Evolutionary conservation across 1,140 invertebrate species (phyloP), one percentile per base, ranked within the genome.

Genomic region (Dreissena polymorpha): DNA sequence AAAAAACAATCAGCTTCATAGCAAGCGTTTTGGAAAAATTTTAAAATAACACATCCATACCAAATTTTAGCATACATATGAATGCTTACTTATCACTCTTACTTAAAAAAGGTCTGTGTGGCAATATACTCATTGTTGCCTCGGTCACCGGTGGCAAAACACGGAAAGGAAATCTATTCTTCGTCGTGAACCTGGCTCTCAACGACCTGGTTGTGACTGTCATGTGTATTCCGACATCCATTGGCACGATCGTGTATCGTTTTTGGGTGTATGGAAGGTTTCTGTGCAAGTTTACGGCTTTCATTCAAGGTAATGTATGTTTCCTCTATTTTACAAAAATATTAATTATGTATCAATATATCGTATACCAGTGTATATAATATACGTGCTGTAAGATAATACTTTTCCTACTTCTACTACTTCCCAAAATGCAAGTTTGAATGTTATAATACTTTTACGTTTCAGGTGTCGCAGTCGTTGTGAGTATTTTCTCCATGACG

Each of bases 401-500:
- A n/a, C n/a, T n/a, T n/a, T 39, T 39, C 39, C 39, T 39, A 39
- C 39, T 39, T 39, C 2, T 39, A 8, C 8, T 39, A 5, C 3
- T 39, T 39, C 39, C 39, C 8, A 8, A 39, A 39, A 39, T 39
- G 39, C 8, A 8, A 39, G 39, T 2, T 39, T 39, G 39, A 39
- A 39, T 39, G 39, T n/a, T n/a, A 39, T 39, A 39, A 2, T 5
- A 39, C 39, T 39, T 8, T 39, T 39, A 39, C 25, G 73, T 85
- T 86, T 23, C 92, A 97, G 96, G 96, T 69, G 95, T 96, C 10
- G 95, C 95, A 13, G 96, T 96, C 0, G 95, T 95, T 0, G 95
- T 95, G 1, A 96, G 96, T 80, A 95, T 96, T 23, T 96, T 96
- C 91, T 96, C 96, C 0, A 95, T 97, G 86, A 96, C 95, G 0